Evolutionary conservation across 2,888 invertebrate species (phyloP).

Genomic region (Agrilus mali): DNA sequence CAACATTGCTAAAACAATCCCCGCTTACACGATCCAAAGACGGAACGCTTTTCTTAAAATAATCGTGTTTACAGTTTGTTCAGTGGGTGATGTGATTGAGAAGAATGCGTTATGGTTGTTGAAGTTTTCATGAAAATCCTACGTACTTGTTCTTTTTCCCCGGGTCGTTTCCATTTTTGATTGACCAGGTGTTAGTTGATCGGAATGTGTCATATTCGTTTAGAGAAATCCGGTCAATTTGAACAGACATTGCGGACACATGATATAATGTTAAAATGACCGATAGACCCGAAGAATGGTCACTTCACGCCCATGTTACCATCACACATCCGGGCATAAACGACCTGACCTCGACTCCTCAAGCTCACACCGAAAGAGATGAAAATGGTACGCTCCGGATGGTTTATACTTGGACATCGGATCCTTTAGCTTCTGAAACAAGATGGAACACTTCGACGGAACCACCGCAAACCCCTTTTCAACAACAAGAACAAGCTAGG

Average conservation of each 20-base stretch:
- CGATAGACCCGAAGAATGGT: slow-evolving; percentile 45
- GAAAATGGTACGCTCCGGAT: slow-evolving; percentile 38
- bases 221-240: too few relatives aligned
- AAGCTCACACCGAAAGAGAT: slow-evolving; percentile 31
- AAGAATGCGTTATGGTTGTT: too few relatives aligned
- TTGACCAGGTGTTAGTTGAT: too few relatives aligned
- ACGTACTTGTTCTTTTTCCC: neutral
- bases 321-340: slow-evolving; percentile 38
- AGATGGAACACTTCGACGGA: neutral
- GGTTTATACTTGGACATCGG: slow-evolving; percentile 39
- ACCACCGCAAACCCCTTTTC: slow-evolving; percentile 5
- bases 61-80: too few relatives aligned
- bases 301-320: slow-evolving; percentile 55
- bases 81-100: too few relatives aligned
- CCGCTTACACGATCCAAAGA: too few relatives aligned
- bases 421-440: slow-evolving; percentile 14
- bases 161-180: neutral
- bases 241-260: neutral
- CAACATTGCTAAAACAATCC: too few relatives aligned
- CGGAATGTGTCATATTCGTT: too few relatives aligned
- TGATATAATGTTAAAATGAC: neutral
- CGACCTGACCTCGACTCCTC: slow-evolving; percentile 31
- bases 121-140: too few relatives aligned
- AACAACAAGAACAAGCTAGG: slow-evolving; percentile 18
- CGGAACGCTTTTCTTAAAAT: too few relatives aligned